Conservation (phyloP, 2,113 vertebrate species). For the Cromileptes altivelis region DNA sequence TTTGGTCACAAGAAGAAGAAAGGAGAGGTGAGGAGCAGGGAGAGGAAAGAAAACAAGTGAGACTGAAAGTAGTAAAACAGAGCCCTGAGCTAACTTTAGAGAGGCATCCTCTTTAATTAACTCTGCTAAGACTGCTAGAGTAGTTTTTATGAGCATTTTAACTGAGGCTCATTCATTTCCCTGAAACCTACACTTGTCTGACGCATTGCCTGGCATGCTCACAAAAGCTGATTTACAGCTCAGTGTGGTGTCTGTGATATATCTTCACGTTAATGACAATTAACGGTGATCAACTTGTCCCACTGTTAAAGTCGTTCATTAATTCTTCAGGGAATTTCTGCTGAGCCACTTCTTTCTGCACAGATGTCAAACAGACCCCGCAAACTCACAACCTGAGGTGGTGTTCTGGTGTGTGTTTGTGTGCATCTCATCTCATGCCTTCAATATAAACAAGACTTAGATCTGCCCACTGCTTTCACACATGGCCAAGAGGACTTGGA, state of each 20-base stretch:
- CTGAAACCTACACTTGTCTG: conserved; percentile 47
- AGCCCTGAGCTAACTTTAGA: conserved; percentile 75
- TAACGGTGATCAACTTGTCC: conserved; percentile 19
- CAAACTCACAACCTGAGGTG: conserved; percentile 13
- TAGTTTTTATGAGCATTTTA: conserved; percentile 66
- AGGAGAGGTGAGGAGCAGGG: conserved; percentile 42
- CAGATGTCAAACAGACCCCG: conserved; percentile 52
- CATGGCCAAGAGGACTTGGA: conserved; percentile 62
- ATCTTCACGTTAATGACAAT: conserved; percentile 25
- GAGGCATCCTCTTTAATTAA: conserved; percentile 81
- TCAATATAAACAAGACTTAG: conserved; percentile 73
- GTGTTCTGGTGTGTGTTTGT: conserved; percentile 26
- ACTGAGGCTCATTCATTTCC: conserved; percentile 57
- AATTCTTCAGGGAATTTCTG: conserved; percentile 13
- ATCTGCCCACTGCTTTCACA: conserved; percentile 78
- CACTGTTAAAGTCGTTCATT: conserved; percentile 6
- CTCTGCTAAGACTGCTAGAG: conserved; percentile 55
- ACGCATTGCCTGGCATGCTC: conserved; percentile 19
- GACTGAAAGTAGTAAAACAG: conserved; percentile 68
- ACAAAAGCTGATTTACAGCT: conserved; percentile 34
- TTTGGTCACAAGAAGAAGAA: conserved; percentile 40
- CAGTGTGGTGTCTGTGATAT: conserved; percentile 8
- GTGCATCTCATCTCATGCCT: conserved; percentile 54
- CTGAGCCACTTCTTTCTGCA: conserved; percentile 26
- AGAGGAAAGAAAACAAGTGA: conserved; percentile 57